Conservation (phyloP, 2,888 invertebrate genomes). For the Leptopterna dolabrata region DNA sequence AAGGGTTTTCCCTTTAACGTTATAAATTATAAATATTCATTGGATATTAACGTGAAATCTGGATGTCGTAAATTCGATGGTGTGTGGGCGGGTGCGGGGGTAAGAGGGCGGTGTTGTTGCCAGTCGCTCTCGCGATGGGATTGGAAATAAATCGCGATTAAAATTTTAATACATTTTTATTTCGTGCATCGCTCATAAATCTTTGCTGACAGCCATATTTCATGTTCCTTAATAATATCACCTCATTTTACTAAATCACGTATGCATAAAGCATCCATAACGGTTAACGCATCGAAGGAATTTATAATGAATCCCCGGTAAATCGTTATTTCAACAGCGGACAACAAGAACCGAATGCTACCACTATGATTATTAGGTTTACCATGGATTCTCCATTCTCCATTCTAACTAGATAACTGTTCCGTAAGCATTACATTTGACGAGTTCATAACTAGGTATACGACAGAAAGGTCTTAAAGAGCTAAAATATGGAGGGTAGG, state of each 20-base stretch:
- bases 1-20: background rate
- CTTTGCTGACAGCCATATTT: background rate
- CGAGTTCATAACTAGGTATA: too few relatives aligned
- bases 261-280: background rate
- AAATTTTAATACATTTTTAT: background rate
- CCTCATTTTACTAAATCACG: background rate
- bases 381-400: too few relatives aligned
- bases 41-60: slow-evolving; percentile 13
- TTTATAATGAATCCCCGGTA: too few relatives aligned
- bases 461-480: too few relatives aligned
- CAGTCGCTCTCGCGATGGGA: background rate
- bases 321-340: too few relatives aligned
- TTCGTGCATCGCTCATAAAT: background rate
- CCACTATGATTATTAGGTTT: too few relatives aligned
- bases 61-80: background rate
- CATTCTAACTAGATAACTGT: too few relatives aligned
- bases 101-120: background rate
- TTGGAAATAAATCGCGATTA: background rate
- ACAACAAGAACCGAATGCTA: too few relatives aligned
- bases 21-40: slow-evolving; percentile 28
- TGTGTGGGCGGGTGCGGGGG: background rate
- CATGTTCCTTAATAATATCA: background rate
- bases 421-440: too few relatives aligned
- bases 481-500: too few relatives aligned
- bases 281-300: background rate